These are phyloP conservation scores for Calcarius ornatus DNA, from an alignment of 2,113 vertebrate species.

Conservation along the genomic window DNA sequence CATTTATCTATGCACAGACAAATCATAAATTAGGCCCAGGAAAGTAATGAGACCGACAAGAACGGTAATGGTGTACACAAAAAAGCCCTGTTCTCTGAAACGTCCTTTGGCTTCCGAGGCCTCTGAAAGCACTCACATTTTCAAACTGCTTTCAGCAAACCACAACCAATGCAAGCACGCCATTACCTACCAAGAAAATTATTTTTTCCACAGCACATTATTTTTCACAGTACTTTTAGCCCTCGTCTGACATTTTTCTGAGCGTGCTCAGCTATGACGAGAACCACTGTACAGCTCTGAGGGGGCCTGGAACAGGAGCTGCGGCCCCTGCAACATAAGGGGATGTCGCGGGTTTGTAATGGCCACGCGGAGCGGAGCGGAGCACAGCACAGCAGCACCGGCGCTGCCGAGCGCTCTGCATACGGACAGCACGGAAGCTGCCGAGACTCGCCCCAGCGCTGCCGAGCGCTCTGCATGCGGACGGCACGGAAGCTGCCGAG, in stretches of 20 bases:
- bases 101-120: neutral
- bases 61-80: fast-evolving
- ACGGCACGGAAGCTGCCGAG: no score
- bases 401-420: fast-evolving
- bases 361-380: no score
- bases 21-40: neutral
- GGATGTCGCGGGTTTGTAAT: fast-evolving
- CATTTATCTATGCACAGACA: fast-evolving
- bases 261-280: fast-evolving
- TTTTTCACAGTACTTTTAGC: neutral
- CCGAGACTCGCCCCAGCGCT: no score
- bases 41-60: neutral
- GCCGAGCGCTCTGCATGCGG: no score
- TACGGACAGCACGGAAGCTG: fast-evolving
- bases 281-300: fast-evolving
- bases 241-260: neutral
- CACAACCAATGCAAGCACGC: fast-evolving
- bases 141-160: neutral
- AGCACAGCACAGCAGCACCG: fast-evolving
- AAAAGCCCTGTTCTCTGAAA: neutral
- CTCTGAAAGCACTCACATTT: neutral
- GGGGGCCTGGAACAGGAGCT: neutral
- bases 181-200: neutral
- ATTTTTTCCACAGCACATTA: neutral
- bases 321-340: fast-evolving